Conservation (phyloP, 2,113 vertebrate species). For the Limanda limanda region DNA sequence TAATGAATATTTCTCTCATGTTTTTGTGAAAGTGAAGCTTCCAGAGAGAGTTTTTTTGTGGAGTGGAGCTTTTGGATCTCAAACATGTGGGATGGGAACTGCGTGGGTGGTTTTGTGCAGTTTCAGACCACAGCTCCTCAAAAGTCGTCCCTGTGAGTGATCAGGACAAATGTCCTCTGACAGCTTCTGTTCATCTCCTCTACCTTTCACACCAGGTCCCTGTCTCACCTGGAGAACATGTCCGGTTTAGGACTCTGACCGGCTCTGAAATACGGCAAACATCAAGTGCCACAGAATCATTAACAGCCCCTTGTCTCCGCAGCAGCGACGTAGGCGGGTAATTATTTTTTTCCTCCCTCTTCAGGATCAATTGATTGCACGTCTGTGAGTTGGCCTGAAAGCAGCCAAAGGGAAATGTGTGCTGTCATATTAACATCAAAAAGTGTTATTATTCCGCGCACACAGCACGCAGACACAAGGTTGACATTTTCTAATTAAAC, state of each 20-base stretch:
- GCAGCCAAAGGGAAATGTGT: constrained; percentile 48
- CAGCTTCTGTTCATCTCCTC: not conserved
- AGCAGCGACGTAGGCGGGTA: constrained; percentile 47
- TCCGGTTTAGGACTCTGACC: no score
- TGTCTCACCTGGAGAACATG: constrained; percentile 19
- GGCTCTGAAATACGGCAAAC: constrained; percentile 32
- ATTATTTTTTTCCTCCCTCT: constrained; percentile 72
- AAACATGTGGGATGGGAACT: not conserved
- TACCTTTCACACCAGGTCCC: not conserved
- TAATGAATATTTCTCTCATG: not conserved
- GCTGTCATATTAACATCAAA: constrained; percentile 67
- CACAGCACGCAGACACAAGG: constrained; percentile 61
- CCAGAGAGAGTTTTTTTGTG: not conserved
- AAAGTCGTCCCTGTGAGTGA: not conserved
- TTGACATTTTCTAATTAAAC: constrained; percentile 81
- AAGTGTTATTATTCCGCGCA: constrained; percentile 71
- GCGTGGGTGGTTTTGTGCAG: not conserved
- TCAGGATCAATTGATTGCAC: constrained; percentile 69
- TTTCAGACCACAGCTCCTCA: not conserved
- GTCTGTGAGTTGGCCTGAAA: constrained; percentile 52
- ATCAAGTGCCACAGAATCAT: constrained; percentile 36
- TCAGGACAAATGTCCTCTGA: not conserved
- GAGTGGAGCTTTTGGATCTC: not conserved
- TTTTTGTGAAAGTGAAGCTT: not conserved
- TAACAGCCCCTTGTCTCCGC: constrained; percentile 30